Evolutionary conservation across 2,888 invertebrate species (phyloP).

Genomic region (Crepidodera aurea): DNA sequence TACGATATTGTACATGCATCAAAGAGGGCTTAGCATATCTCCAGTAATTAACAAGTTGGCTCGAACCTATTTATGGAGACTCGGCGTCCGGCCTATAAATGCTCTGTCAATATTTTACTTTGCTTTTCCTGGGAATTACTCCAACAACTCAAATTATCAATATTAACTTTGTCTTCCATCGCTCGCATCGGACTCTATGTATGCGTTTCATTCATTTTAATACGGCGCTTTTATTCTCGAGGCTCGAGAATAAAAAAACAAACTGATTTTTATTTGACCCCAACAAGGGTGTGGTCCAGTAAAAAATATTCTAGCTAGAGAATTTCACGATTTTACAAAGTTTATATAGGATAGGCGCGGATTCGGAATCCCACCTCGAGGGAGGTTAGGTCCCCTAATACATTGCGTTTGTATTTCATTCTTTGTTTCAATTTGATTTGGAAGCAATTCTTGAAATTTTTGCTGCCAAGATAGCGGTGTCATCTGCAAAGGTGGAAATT

Average conservation of each 20-base stretch:
- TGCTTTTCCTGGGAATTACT: slow-evolving; percentile 59
- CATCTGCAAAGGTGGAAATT: too few species aligned
- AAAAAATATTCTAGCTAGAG: not conserved
- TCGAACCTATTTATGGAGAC: slow-evolving; percentile 61
- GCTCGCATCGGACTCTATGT: slow-evolving; percentile 12
- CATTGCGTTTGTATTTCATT: too few species aligned
- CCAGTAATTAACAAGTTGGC: slow-evolving; percentile 62
- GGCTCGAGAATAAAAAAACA: slow-evolving; percentile 8
- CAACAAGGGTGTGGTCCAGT: slow-evolving; percentile 13
- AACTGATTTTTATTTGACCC: slow-evolving; percentile 4
- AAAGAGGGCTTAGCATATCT: slow-evolving; percentile 54
- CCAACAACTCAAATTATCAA: slow-evolving; percentile 59
- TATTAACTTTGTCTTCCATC: slow-evolving; percentile 58
- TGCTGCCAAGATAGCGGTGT: too few species aligned
- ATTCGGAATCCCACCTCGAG: too few species aligned
- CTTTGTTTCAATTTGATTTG: too few species aligned
- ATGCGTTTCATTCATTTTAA: slow-evolving; percentile 3
- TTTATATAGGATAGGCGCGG: too few species aligned
- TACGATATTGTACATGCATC: slow-evolving; percentile 55
- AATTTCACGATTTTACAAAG: too few species aligned
- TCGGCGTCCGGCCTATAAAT: slow-evolving; percentile 61
- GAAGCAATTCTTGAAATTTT: too few species aligned
- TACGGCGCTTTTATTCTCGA: not conserved
- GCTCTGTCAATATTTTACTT: slow-evolving; percentile 61
- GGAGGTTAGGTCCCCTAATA: too few species aligned